Base-by-base conservation (phyloP, 2,113 vertebrate genomes). In the Ammospiza caudacuta region DNA sequence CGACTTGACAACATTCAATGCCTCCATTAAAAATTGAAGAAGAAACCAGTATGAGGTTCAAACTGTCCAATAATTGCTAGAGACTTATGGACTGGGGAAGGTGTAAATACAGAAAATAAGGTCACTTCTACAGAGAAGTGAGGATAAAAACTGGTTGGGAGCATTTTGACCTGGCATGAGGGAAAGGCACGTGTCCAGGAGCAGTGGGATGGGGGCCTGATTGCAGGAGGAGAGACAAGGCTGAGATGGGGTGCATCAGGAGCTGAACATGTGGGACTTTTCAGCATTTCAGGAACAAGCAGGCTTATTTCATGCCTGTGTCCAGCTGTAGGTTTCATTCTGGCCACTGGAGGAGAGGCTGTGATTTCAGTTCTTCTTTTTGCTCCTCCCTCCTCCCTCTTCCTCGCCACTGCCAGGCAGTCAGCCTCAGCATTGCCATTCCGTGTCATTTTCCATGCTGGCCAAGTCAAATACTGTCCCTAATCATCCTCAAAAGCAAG, bases 1-100 rank as follows among this genome's bases (percentile, higher is more conserved):
- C 64, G 31, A 57, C 69, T 75, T 76, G 57, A 89, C 54, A 95
- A 72, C 61, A 41, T 52, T 88, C 57, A 79, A 54, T 69, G 16
- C 22, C 58, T 82, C 83, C 54, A 75, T 62, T 85, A 92, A 94
- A 89, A 92, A 84, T 18, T 43, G 76, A 90, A 51, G 58, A 78
- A 91, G 66, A 95, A 96, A 94, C 55, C 87, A 89, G 66, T 87
- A 47, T 16, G 43, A 63, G 24, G 47, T 93, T 95, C 57, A 87
- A 90, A 80, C 76, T 70, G 35, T 67, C 68, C 57, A 18, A 63
- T 87, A 86, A 58, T 67, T 90, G 83, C 72, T 75, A 81, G 81
- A 70, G 52, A 89, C 29, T 90, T 90, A 59, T 31, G 83, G 83
- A 39, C 61, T 70, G 27, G 28, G 33, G 63, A 70, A 83, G 39